Evolutionary conservation across 2,113 vertebrate genomes (phyloP), one percentile per base, ranked within the genome.

Genomic region (Nothobranchius furzeri): DNA sequence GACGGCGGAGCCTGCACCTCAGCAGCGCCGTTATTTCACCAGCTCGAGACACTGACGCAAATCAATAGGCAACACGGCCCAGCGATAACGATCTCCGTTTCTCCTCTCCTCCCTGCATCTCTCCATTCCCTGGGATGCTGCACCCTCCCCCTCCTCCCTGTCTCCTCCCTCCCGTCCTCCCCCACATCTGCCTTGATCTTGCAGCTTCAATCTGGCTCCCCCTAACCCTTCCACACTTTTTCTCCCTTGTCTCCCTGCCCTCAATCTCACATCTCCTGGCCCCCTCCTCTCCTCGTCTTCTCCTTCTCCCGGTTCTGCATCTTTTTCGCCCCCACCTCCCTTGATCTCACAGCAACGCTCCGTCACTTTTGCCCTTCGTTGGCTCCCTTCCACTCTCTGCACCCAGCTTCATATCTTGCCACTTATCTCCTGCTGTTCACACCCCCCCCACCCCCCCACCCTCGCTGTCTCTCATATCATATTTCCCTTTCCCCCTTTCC

Each of bases 11-110:
- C 75, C 75, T 76, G 87, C 80, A 73, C 83, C 82, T 66, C 79
- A 48, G 70, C 76, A 57, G 49, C 68, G 48, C 77, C 81, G 84
- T 85, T 82, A 79, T 82, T 89, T 76, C 80, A 76, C 77, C 59
- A 45, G 75, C 86, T 80, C 60, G 64, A 84, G 82, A 85, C 80
- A 40, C 78, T 76, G 78, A 85, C 59, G 67, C 83, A 81, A 85
- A 90, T 90, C 89, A 76, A 89, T 89, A 85, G 84, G 78, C 87
- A 76, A 76, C 84, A 67, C 80, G 50, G 81, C 84, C 78, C 66
- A n/a, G 17, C 66, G 73, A 84, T 90, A 90, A 90, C 85, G 76
- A 88, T 87, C 88, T 84, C 73, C 69, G 61, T 73, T 76, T 76
- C 78, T 73, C 76, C 79, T 59, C 83, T 84, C 75, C 82, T 76